Conservation (phyloP, 1,140 invertebrate species). For the Rhynchophorus ferrugineus region DNA sequence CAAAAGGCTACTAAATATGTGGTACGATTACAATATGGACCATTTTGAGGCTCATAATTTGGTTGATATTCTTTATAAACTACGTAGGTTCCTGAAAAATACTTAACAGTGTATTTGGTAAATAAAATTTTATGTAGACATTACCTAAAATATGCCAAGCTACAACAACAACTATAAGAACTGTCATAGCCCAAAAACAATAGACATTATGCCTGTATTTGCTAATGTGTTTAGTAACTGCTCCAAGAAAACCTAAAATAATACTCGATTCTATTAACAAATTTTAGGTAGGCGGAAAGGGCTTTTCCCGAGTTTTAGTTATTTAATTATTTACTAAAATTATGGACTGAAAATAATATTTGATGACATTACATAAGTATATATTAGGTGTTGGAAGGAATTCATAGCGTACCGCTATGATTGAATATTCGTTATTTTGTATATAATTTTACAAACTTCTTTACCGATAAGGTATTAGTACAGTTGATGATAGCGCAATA, state of each 20-base stretch:
- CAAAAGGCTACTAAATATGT: conserved; percentile 37
- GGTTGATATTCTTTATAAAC: conserved; percentile 37
- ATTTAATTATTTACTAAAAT: neutral
- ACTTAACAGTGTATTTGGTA: too few relatives aligned
- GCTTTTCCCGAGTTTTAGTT: neutral
- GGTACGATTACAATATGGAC: conserved; percentile 31
- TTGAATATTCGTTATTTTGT: too few relatives aligned
- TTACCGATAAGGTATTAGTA: too few relatives aligned
- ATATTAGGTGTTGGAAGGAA: too few relatives aligned
- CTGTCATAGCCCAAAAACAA: conserved; percentile 26
- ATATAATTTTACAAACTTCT: too few relatives aligned
- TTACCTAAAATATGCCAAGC: conserved; percentile 32
- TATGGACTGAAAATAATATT: neutral
- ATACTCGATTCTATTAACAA: too few relatives aligned
- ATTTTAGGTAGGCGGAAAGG: too few relatives aligned
- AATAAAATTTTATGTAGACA: neutral
- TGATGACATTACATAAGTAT: too few relatives aligned
- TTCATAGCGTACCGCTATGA: too few relatives aligned
- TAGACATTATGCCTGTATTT: conserved; percentile 25
- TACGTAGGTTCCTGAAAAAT: conserved; percentile 27
- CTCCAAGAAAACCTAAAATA: conserved; percentile 27
- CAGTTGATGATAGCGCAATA: too few relatives aligned
- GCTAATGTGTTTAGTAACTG: conserved; percentile 25
- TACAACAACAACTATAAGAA: conserved; percentile 25
- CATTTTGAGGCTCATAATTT: conserved; percentile 28